Evolutionary conservation across 2,797 vertebrate species (phyloP).

Genomic region (Naso thynnoides): DNA sequence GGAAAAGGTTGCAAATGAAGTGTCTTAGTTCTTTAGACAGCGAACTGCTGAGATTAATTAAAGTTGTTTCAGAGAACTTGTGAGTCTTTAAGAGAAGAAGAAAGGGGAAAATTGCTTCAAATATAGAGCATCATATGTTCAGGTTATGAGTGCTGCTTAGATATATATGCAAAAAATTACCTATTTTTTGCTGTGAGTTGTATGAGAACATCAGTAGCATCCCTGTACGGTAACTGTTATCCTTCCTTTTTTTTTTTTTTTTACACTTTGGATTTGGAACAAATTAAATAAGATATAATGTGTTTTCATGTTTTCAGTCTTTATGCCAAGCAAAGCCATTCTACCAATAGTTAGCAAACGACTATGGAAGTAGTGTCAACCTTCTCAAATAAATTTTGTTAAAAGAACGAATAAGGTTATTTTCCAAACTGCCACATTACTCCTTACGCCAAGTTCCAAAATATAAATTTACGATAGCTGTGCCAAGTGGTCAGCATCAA

Average conservation of each 20-base stretch:
- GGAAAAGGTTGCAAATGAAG: conserved; percentile 9
- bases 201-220: too few relatives aligned
- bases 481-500: too few relatives aligned
- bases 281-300: not conserved
- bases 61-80: not conserved
- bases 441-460: too few relatives aligned
- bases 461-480: too few relatives aligned
- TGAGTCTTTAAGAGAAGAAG: conserved; percentile 6
- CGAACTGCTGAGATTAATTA: not conserved
- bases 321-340: not conserved
- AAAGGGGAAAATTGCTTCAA: not conserved
- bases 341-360: too few relatives aligned
- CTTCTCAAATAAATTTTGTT: too few relatives aligned
- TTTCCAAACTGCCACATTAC: too few relatives aligned
- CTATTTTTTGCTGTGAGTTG: not conserved
- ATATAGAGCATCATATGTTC: not conserved
- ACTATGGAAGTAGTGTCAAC: too few relatives aligned
- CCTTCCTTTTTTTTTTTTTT: too few relatives aligned
- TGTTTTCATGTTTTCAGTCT: too few relatives aligned
- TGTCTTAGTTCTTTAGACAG: not conserved
- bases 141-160: not conserved
- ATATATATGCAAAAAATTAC: conserved; percentile 1
- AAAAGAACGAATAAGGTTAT: too few relatives aligned
- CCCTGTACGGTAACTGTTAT: too few relatives aligned
- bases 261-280: not conserved